Evolutionary conservation across 2,888 invertebrate genomes (phyloP).

Genomic region (Onchidella celtica): DNA sequence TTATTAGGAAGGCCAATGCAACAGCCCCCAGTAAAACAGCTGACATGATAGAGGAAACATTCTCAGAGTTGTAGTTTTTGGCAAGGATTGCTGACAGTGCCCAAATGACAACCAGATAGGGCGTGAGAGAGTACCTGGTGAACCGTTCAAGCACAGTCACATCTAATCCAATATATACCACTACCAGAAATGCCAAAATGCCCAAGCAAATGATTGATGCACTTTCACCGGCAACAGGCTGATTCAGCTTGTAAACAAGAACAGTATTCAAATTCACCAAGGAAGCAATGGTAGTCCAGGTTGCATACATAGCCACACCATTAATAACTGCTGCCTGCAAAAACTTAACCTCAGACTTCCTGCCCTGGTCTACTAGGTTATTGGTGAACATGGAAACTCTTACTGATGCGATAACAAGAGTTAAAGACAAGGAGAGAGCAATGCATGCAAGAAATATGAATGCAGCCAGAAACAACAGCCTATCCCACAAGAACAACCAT

Average conservation of each 20-base stretch:
- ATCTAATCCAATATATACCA: conserved; percentile 68
- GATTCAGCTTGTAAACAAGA: conserved; percentile 58
- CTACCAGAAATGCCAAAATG: conserved; percentile 62
- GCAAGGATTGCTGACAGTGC: conserved; percentile 68
- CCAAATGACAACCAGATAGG: conserved; percentile 72
- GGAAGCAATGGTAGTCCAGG: conserved; percentile 74
- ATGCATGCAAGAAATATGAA: conserved; percentile 60
- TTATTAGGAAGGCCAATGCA: conserved; percentile 50
- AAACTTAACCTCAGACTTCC: conserved; percentile 69
- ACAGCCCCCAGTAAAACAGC: conserved; percentile 63
- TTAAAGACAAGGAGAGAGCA: conserved; percentile 65
- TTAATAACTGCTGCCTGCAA: conserved; percentile 73
- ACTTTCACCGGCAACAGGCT: conserved; percentile 54
- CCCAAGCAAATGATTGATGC: conserved; percentile 66
- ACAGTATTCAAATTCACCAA: conserved; percentile 73
- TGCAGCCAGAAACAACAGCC: conserved; percentile 63
- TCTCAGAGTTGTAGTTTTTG: conserved; percentile 65
- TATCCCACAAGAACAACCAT: conserved; percentile 75
- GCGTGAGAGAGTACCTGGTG: conserved; percentile 73
- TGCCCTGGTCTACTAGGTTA: conserved; percentile 59
- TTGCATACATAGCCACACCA: conserved; percentile 74
- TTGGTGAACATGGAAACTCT: conserved; percentile 60
- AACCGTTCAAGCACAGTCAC: conserved; percentile 70
- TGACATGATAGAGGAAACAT: conserved; percentile 65
- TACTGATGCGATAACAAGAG: conserved; percentile 64